Conservation (phyloP, 30 jellyfish, hydroid and myxozoan species). For the Aurelia aurita region DNA sequence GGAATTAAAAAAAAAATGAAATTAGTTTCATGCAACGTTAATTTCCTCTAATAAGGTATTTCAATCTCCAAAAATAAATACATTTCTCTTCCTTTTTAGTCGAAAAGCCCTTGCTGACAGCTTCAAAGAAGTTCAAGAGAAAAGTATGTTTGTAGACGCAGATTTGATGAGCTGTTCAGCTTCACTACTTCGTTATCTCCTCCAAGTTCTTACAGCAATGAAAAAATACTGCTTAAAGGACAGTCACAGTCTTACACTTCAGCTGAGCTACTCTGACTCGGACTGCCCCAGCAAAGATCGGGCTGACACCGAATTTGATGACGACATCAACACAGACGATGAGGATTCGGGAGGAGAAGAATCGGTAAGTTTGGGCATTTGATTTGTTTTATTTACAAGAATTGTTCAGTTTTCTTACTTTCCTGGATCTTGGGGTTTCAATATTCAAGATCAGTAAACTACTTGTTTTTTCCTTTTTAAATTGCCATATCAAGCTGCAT, state of each 20-base stretch:
- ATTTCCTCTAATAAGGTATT: neutral
- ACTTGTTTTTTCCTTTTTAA: no score
- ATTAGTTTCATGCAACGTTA: neutral
- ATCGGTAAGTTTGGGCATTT: constrained; percentile 48
- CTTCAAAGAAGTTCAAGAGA: constrained; percentile 6
- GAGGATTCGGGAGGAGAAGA: constrained; percentile 88
- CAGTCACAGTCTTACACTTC: constrained; percentile 22
- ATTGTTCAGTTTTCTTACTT: no score
- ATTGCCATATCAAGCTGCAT: no score
- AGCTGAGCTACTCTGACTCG: constrained; percentile 36
- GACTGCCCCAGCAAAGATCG: constrained; percentile 53
- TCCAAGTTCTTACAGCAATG: constrained; percentile 31
- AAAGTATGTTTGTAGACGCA: constrained; percentile 25
- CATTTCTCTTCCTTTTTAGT: neutral
- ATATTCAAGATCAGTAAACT: no score
- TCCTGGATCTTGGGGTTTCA: no score
- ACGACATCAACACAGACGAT: constrained; percentile 65
- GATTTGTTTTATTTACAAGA: no score
- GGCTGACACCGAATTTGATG: constrained; percentile 39
- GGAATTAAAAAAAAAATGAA: no score
- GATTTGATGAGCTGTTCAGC: constrained; percentile 39
- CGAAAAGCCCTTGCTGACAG: constrained; percentile 23
- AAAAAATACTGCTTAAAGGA: constrained; percentile 39
- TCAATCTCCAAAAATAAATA: neutral
- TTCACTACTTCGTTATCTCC: constrained; percentile 30